Evolutionary conservation across 2,888 invertebrate species (phyloP).

Genomic region (Ormyrus nitidulus): DNA sequence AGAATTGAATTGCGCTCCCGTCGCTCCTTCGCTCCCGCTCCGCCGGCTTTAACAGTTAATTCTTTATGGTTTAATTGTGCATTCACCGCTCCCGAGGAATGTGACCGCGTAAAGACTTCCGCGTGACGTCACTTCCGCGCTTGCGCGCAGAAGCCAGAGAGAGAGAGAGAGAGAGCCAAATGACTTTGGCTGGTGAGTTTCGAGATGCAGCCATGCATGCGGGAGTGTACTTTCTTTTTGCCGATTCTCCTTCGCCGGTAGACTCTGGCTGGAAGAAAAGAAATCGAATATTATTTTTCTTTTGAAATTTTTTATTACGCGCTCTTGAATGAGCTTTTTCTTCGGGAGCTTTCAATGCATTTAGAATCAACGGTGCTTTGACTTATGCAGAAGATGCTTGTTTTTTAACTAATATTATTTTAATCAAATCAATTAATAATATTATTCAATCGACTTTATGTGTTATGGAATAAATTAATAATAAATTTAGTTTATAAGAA

Average conservation of each 20-base stretch:
- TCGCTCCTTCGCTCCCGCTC: not conserved
- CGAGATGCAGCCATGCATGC: constrained; percentile 26
- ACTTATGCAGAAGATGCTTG: too few relatives aligned
- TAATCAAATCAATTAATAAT: too few relatives aligned
- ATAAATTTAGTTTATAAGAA: too few relatives aligned
- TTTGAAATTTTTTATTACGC: not conserved
- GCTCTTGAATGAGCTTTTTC: too few relatives aligned
- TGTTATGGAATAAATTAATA: too few relatives aligned
- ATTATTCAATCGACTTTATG: too few relatives aligned
- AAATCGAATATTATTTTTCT: not conserved
- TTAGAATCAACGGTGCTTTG: too few relatives aligned
- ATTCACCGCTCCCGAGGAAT: constrained; percentile 45
- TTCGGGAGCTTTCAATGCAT: too few relatives aligned
- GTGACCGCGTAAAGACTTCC: constrained; percentile 59
- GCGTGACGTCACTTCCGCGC: constrained; percentile 61
- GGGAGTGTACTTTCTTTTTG: constrained; percentile 34
- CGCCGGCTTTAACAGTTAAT: constrained; percentile 35
- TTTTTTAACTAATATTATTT: too few relatives aligned
- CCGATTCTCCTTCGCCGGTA: constrained; percentile 13
- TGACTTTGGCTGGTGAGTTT: constrained; percentile 19
- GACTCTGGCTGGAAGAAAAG: constrained; percentile 10
- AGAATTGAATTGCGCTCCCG: constrained; percentile 41
- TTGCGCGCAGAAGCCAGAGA: too few relatives aligned
- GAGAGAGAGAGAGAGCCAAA: not conserved
- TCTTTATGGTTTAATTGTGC: constrained; percentile 53